Percentiles rank a stretch among this genome's conserved stretches.
These are phyloP conservation scores for Heliconius erato DNA, from an alignment of 2,888 invertebrate genomes.

Conservation along the genomic window DNA sequence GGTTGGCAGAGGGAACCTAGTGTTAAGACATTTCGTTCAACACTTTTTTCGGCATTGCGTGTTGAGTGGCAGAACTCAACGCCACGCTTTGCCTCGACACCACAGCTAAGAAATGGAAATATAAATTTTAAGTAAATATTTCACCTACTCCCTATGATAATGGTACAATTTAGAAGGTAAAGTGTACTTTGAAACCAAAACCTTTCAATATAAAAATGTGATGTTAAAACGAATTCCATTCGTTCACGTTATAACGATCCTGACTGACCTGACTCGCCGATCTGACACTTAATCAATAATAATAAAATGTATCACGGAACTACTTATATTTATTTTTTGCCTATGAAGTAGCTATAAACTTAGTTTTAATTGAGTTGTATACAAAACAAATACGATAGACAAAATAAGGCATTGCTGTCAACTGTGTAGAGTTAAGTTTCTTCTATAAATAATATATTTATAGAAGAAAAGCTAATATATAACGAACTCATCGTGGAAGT, in stretches of 20 bases:
- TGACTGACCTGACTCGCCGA: not conserved
- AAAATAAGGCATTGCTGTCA: not conserved
- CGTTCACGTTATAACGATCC: not conserved
- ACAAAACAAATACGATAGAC: not conserved
- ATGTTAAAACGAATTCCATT: not conserved
- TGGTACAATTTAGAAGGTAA: not conserved
- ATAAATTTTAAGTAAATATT: no score
- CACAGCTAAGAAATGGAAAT: no score
- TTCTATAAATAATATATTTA: no score
- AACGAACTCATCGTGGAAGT: no score
- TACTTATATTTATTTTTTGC: not conserved
- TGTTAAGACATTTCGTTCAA: no score
- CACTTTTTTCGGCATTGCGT: no score
- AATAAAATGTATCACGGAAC: not conserved
- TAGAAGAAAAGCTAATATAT: no score
- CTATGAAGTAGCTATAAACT: not conserved
- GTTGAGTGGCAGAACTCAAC: no score
- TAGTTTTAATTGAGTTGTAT: not conserved
- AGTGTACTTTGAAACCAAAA: not conserved
- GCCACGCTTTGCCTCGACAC: no score
- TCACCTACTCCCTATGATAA: not conserved
- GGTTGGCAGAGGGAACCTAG: no score
- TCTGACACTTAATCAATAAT: not conserved
- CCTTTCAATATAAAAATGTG: not conserved
- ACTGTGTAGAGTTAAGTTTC: not conserved